Base-by-base conservation (phyloP, 2,797 vertebrate species). In the Melanotaenia maccullochi region DNA sequence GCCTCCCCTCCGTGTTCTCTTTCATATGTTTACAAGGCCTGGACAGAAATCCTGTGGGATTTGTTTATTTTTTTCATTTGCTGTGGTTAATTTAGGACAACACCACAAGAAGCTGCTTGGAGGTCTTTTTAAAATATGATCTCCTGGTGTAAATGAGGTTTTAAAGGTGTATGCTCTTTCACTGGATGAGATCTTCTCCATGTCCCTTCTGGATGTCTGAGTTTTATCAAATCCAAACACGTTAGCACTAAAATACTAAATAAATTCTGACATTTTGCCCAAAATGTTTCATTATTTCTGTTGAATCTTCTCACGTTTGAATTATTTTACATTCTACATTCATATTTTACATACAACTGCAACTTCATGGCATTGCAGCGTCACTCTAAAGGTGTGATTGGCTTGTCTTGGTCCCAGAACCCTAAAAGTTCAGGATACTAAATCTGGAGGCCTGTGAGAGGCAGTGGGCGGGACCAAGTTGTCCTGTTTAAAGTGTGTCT, bases 361-460 rank as follows among this genome's bases (percentile, higher is more conserved):
- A 62, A 62, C 73, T 85, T 75, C 57, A 38, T 55, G 59, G 71
- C 78, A 73, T 71, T 32, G 38, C 57, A 65, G 40, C 36, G 60
- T 79, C 82, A 62, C 77, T 67, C 44, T 89, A 85, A 91, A 82
- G 87, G 85, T 90, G 85, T 90, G 91, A 95, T 94, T 94, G 92
- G 92, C 91, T 90, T 89, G 69, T 63, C 49, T 54, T 74, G 79
- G 75, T 72, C 71, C 74, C 83, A 89, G 87, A 93, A 92, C 95
- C 94, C 94, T 95, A 95, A 95, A 95, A 92, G 94, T 93, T 94
- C 92, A 95, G 78, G 91, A 91, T 91, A 92, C 94, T 95, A 95
- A 94, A 93, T 94, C 90, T 90, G 94, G 93, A 92, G 89, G 88
- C 85, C 90, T 90, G 86, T 87, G 75, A 79, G 82, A 67, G 76